Conservation (phyloP, 2,888 invertebrate species). For the Erebia ligea region DNA sequence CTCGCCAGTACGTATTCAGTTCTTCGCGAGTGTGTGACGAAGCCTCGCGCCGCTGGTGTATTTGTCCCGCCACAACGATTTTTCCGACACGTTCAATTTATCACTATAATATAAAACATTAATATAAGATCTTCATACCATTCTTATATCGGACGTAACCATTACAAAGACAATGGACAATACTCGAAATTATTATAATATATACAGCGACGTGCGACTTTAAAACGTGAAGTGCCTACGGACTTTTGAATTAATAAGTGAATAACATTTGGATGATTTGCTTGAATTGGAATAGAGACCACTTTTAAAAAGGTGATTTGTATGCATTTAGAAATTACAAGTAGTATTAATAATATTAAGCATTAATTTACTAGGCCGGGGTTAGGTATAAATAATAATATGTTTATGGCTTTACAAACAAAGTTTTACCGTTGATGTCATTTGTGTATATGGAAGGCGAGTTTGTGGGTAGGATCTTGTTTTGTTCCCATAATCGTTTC, state of each 20-base stretch:
- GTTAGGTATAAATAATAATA: neutral
- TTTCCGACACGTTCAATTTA: slow-evolving; percentile 32
- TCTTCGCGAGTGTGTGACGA: slow-evolving; percentile 36
- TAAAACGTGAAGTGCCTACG: slow-evolving; percentile 29
- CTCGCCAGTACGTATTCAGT: slow-evolving; percentile 8
- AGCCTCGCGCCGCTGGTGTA: slow-evolving; percentile 30
- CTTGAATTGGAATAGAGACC: neutral
- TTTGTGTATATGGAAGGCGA: neutral
- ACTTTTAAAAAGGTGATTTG: slow-evolving; percentile 13
- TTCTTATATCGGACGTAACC: slow-evolving; percentile 27
- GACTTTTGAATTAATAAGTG: slow-evolving; percentile 27
- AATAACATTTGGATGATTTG: slow-evolving; percentile 25
- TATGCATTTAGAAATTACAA: neutral
- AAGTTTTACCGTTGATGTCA: slow-evolving; percentile 11
- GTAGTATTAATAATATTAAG: neutral
- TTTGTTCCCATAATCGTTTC: neutral
- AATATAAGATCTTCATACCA: slow-evolving; percentile 27
- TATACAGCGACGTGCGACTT: slow-evolving; percentile 34
- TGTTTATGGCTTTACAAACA: neutral
- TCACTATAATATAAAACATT: slow-evolving; percentile 30
- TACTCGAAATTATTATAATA: slow-evolving; percentile 40
- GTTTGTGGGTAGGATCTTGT: neutral
- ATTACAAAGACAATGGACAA: slow-evolving; percentile 41
- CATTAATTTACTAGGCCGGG: neutral
- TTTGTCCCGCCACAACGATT: slow-evolving; percentile 35